Base-by-base conservation (phyloP, 2,888 invertebrate species). In the Tenthredo notha region DNA sequence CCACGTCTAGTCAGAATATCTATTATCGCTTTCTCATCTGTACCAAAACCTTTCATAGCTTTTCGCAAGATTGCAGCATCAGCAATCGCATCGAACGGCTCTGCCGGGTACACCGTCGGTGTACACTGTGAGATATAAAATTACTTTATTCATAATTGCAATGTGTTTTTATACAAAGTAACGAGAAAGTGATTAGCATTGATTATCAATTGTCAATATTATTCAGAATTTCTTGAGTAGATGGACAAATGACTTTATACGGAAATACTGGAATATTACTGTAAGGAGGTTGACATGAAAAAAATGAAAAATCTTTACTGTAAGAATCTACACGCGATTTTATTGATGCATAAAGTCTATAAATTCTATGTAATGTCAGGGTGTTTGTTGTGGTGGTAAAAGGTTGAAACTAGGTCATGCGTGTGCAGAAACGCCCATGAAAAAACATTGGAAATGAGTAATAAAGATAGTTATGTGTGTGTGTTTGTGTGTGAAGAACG, bases 31-130 rank as follows among this genome's bases (percentile, higher is more conserved):
- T 97, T 97, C 93, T 98, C 98, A 92, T 98, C 98, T 50, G 98
- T 98, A 85, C 98, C 98, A 90, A 98, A 96, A 85, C 98, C 98
- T 93, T 98, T 98, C 98, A 98, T 98, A 29, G 98, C 98, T 93
- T 97, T 98, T 89, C 97, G 96, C 84, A 98, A 95, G 86, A 96
- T 96, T 88, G 96, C 96, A 3, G 98, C 98, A 94, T 98, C 98
- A 80, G 96, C 96, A 86, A 96, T 96, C 18, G 98, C 96, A 92
- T 98, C 97, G 94, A 98, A 98, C 65, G 97, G 97, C 89, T 97
- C 97, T 87, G 97, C 97, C 67, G 98, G 97, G 94, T 96, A 97
- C 87, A 98, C 97, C 88, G 98, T 98, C 91, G 98, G 98, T 88
- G 97, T 97, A 93, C 97, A 97, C 98, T 97, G 92, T 18, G 88